These are phyloP conservation scores for Drosophila subobscura DNA, from an alignment of 1,140 invertebrate species.

Conservation along the genomic window DNA sequence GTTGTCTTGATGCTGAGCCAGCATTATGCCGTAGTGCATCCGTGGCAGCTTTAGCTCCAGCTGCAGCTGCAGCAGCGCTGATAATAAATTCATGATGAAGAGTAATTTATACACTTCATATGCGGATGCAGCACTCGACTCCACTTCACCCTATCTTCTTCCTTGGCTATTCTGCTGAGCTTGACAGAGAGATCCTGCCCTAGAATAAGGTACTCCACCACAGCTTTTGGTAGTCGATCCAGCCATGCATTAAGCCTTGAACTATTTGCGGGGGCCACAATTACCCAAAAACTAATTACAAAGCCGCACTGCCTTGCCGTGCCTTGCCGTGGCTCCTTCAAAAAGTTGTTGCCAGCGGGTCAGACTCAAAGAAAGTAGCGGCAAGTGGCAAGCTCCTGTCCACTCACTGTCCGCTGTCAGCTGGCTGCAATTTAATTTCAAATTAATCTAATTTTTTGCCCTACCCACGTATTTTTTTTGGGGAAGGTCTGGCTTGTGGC, in stretches of 20 bases:
- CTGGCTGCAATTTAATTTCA: slow-evolving; percentile 65
- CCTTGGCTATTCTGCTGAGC: slow-evolving; percentile 45
- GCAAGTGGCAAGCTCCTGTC: slow-evolving; percentile 17
- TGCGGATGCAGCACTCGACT: slow-evolving; percentile 33
- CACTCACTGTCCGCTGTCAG: not conserved
- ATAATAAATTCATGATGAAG: slow-evolving; percentile 82
- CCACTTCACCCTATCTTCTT: not conserved
- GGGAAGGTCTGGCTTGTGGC: not conserved
- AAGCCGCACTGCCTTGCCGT: slow-evolving; percentile 25
- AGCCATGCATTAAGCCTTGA: slow-evolving; percentile 64
- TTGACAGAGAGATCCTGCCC: slow-evolving; percentile 43
- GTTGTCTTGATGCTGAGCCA: slow-evolving; percentile 69
- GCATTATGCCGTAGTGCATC: slow-evolving; percentile 59
- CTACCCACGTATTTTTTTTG: slow-evolving; percentile 4
- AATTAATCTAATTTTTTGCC: slow-evolving; percentile 76
- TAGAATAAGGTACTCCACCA: slow-evolving; percentile 38
- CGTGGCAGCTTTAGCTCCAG: slow-evolving; percentile 65
- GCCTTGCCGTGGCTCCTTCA: not conserved
- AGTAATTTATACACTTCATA: slow-evolving; percentile 81
- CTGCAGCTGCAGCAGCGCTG: slow-evolving; percentile 68
- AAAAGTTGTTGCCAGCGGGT: slow-evolving; percentile 10
- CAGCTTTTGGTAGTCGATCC: slow-evolving; percentile 28
- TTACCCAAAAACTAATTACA: slow-evolving; percentile 68
- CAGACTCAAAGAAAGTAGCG: slow-evolving; percentile 19
- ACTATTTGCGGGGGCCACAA: slow-evolving; percentile 58